Evolutionary conservation across 1,140 invertebrate species (phyloP).

Genomic region (Rhagoletis pomonella): DNA sequence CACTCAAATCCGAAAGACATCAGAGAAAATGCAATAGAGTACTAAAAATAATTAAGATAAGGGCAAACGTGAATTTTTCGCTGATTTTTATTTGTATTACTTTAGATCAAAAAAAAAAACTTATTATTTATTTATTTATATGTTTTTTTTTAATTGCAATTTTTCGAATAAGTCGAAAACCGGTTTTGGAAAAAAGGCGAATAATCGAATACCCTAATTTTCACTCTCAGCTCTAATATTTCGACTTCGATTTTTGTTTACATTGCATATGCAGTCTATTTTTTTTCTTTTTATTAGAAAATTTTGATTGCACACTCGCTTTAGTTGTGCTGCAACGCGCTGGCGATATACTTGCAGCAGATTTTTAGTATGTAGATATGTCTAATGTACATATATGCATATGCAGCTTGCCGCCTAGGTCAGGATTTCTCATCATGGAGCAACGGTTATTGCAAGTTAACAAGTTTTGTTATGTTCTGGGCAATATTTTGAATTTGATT

Average conservation of each 20-base stretch:
- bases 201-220: too few relatives aligned
- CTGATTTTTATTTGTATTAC: too few relatives aligned
- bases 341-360: background rate
- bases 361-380: background rate
- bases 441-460: slow-evolving; percentile 33
- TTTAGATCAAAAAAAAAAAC: too few relatives aligned
- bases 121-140: too few relatives aligned
- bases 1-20: too few relatives aligned
- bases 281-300: background rate
- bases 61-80: too few relatives aligned
- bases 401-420: background rate
- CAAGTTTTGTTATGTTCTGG: slow-evolving; percentile 10
- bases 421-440: background rate
- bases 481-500: slow-evolving; percentile 44
- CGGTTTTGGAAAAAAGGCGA: too few relatives aligned
- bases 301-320: slow-evolving; percentile 20
- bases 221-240: slow-evolving; percentile 22
- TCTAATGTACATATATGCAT: background rate
- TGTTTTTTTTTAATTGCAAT: too few relatives aligned
- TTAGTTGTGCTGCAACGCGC: background rate
- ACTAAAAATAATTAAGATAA: too few relatives aligned
- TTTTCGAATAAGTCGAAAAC: too few relatives aligned
- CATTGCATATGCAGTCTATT: background rate
- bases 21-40: too few relatives aligned
- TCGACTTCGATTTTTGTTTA: background rate